These are phyloP conservation scores for Shargacucullia verbasci DNA, from an alignment of 2,888 invertebrate genomes.

Conservation along the genomic window DNA sequence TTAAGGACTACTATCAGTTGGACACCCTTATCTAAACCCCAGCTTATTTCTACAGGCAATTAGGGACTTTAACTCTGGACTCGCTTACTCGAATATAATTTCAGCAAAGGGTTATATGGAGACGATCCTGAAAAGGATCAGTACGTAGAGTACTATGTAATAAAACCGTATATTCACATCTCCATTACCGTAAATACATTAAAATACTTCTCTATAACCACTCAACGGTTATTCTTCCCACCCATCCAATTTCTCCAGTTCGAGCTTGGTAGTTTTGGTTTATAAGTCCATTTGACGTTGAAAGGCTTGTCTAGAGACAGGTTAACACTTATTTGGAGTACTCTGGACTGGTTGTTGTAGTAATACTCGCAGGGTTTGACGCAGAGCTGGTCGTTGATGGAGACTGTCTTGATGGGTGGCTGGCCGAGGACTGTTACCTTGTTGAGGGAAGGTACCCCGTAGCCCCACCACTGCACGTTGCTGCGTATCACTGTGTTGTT, in stretches of 20 bases:
- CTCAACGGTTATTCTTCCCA: constrained; percentile 36
- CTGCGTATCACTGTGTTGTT: constrained; percentile 70
- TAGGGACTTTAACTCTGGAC: too few species aligned
- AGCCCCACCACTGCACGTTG: constrained; percentile 82
- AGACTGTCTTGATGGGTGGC: constrained; percentile 65
- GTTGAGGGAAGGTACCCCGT: constrained; percentile 79
- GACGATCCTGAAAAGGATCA: too few species aligned
- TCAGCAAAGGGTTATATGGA: too few species aligned
- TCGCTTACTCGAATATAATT: too few species aligned
- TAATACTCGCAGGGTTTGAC: constrained; percentile 68
- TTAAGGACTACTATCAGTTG: too few species aligned
- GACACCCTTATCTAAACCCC: too few species aligned
- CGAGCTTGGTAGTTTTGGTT: constrained; percentile 43
- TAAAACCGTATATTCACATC: constrained; percentile 14
- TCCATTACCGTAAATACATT: background rate
- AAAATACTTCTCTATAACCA: background rate
- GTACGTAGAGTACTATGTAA: constrained; percentile 1
- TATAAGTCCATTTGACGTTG: constrained; percentile 73
- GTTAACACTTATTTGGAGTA: constrained; percentile 71
- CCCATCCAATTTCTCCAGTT: constrained; percentile 50
- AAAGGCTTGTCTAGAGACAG: constrained; percentile 76
- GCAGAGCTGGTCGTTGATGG: constrained; percentile 69
- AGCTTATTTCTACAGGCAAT: too few species aligned
- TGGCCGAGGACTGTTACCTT: constrained; percentile 71
- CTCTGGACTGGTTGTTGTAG: constrained; percentile 65